Evolutionary conservation across 2,888 invertebrate species (phyloP), one percentile per base, ranked within the genome.

Genomic region (Alloplasta piceator): DNA sequence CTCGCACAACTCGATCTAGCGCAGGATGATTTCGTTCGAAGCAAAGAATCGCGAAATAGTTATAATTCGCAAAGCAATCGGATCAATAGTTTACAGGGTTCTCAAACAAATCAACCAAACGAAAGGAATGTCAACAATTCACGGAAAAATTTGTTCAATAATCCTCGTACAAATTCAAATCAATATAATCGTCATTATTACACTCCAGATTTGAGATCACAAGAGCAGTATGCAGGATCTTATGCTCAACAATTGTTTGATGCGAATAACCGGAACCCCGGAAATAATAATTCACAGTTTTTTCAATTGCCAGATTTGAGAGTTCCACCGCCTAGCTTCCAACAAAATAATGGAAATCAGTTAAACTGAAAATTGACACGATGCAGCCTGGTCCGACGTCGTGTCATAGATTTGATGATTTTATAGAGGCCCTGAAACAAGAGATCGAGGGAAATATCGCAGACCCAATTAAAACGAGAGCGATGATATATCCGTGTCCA

Each of bases 301-400:
- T 26, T 26, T 26, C 26, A 5, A 60, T 58, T 76, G 26, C 67
- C 76, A 1, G 66, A 76, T 14, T 5, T 38, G 6, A 14, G 58
- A 39, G 12, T 39, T 12, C 60, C 61, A 10, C 76, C 61, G 9
- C 66, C 39, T 10, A 14, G 6, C 5, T 14, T 36, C 26, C 10
- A 14, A 50, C n/a, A 56, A 50, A 43, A 56, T 38, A 43, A 16
- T 41, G 26, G 14, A 9, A 66, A 50, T n/a, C 14, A n/a, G 56
- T 71, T 67, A 75, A 75, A 75, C 66, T 67, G 46, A 60, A 16
- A 10, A n/a, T n/a, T 7, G 43, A 39, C 16, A 43, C 66, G 67
- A 36, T 56, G 41, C 38, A 56, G n/a, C 9, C 7, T 46, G 67
- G 16, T 70, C 71, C 70, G 64, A 9, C 64, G 55, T 7, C 60